Conservation (phyloP, 1,140 invertebrate species). For the Temnothorax longispinosus region DNA sequence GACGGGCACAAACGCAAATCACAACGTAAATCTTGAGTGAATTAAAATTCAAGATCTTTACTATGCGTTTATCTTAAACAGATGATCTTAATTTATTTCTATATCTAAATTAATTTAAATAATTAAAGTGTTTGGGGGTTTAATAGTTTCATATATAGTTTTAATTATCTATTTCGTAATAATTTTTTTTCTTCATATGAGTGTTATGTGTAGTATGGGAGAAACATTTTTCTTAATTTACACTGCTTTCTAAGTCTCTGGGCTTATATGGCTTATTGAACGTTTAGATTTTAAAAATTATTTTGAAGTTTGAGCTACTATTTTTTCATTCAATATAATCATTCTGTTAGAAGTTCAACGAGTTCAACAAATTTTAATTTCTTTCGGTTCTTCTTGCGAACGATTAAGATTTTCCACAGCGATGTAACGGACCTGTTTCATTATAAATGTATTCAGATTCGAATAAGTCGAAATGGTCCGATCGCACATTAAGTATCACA, state of each 20-base stretch:
- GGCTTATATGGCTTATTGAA: background rate
- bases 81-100: background rate
- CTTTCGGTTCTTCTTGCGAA: background rate
- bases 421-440: background rate
- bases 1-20: constrained; percentile 16
- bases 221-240: background rate
- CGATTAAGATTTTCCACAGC: background rate
- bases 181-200: background rate
- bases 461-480: background rate
- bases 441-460: background rate
- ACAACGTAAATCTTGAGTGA: constrained; percentile 19
- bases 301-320: background rate
- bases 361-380: background rate
- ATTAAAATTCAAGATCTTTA: constrained; percentile 18
- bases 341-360: background rate
- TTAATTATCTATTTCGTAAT: background rate
- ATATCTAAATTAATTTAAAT: background rate
- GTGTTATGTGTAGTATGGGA: background rate
- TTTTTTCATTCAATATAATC: background rate
- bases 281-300: background rate
- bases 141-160: background rate
- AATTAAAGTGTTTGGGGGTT: background rate
- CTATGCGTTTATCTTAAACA: background rate
- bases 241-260: background rate
- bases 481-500: constrained; percentile 6